phyloP scores from a whole-genome alignment of 2,113 vertebrate genomes.

The Ictidomys tridecemlineatus region DNA sequence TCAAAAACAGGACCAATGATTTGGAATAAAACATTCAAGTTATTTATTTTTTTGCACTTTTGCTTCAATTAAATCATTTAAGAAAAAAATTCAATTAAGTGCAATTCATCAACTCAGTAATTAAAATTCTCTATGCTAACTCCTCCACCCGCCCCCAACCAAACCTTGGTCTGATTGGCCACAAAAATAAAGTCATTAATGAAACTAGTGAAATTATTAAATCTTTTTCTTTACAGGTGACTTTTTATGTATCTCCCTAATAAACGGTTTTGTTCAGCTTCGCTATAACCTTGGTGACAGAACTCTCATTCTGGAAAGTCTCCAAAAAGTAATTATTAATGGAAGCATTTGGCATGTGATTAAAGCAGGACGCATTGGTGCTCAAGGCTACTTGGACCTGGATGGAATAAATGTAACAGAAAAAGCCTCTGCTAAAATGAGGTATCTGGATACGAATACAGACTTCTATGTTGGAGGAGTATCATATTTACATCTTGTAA shows the following conservation, averaged over 20 bases:
- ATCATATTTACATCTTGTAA: slow-evolving; percentile 88
- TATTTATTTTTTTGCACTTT: neutral
- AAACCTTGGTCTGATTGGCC: neutral
- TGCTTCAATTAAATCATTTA: neutral
- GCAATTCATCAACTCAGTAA: neutral
- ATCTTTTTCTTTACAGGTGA: slow-evolving; percentile 88
- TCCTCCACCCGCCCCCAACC: too few relatives aligned
- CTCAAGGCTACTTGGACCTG: slow-evolving; percentile 89
- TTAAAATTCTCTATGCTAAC: neutral
- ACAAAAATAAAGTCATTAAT: neutral
- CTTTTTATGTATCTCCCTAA: slow-evolving; percentile 92
- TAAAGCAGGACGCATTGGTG: slow-evolving; percentile 88
- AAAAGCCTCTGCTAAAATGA: slow-evolving; percentile 87
- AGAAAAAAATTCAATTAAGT: neutral
- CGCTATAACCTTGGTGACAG: slow-evolving; percentile 92
- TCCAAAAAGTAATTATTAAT: slow-evolving; percentile 78
- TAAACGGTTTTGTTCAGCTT: slow-evolving; percentile 89
- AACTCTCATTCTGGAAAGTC: slow-evolving; percentile 86
- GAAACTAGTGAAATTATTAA: neutral
- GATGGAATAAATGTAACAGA: slow-evolving; percentile 85
- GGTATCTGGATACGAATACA: slow-evolving; percentile 86
- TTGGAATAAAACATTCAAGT: neutral
- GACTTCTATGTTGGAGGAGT: slow-evolving; percentile 92
- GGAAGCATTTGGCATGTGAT: slow-evolving; percentile 89
- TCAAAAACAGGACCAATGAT: neutral